Conservation (phyloP, 1,140 invertebrate genomes). For the Penaeus chinensis region DNA sequence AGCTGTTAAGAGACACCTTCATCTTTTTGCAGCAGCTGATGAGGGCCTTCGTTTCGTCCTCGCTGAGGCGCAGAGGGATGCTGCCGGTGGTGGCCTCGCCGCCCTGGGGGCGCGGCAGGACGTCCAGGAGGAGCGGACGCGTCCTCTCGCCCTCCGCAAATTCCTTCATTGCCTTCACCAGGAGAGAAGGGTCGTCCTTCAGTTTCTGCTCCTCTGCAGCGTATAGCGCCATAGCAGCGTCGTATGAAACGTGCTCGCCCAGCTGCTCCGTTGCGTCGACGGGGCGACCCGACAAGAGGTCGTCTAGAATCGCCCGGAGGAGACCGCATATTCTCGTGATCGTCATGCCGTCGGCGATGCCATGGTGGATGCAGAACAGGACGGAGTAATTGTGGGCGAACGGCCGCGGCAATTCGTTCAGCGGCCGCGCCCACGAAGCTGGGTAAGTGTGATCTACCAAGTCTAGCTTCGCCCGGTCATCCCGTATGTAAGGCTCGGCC, state of each 20-base stretch:
- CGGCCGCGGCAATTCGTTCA: too few relatives aligned
- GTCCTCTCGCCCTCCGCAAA: background rate
- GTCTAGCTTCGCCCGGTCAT: too few relatives aligned
- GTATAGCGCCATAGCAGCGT: conserved; percentile 5
- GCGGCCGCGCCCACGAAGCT: too few relatives aligned
- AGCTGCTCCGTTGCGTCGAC: conserved; percentile 37
- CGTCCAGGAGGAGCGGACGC: conserved; percentile 29
- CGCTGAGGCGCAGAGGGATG: conserved; percentile 6
- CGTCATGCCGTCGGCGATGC: conserved; percentile 26
- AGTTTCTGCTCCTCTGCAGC: conserved; percentile 14
- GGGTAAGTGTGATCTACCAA: too few relatives aligned
- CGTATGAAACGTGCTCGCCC: conserved; percentile 3
- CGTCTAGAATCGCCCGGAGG: conserved; percentile 34
- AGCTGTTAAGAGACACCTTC: conserved; percentile 29
- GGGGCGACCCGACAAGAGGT: conserved; percentile 12
- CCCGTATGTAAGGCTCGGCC: too few relatives aligned
- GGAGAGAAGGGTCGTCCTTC: conserved; percentile 23
- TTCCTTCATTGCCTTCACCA: background rate
- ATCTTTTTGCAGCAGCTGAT: conserved; percentile 3
- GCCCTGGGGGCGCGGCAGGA: background rate
- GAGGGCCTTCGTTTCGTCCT: conserved; percentile 12
- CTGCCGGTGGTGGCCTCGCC: background rate
- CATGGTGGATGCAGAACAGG: conserved; percentile 40
- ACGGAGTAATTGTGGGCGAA: conserved; percentile 2
- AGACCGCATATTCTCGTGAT: conserved; percentile 34